Evolutionary conservation across 2,888 invertebrate genomes (phyloP), one percentile per base, ranked within the genome.

Genomic region (Piscicola geometra): DNA sequence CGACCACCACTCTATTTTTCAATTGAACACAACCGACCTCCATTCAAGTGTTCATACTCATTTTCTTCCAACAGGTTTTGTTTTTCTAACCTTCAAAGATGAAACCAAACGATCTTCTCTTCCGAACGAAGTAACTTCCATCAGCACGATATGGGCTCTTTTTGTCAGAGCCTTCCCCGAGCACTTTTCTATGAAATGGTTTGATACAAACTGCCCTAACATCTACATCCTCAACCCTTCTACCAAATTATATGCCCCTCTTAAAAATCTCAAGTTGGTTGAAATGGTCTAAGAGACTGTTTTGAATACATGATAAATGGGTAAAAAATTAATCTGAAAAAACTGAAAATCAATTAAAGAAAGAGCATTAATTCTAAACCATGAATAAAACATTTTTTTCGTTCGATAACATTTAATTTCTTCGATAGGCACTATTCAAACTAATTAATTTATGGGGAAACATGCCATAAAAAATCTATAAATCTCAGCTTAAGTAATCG

Each of bases 221-320:
- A 94, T 98, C 82, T 98, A 98, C 87, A 96, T 98, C 78, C 94
- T 96, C 84, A 97, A 97, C 85, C 92, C 93, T 71, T 91, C 91
- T 78, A 94, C 94, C 84, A 94, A 96, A 84, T 94, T 98, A 91
- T 99, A 97, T 86, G 98, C 97, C 86, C 97, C 98, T 84, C 88
- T 98, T 66, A 97, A 98, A 86, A 97, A 98, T 87, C 90, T 95
- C 70, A 78, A 76, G 80, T 80, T 32, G 35, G 71, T 15, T 68
- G n/a, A n/a, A 50, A 50, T 15, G 15, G 15, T 50, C 52, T 50
- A 50, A 21, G 15, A 50, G 21, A 50, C 21, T 15, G 15, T 18
- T 21, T 66, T 15, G 28, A 25, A 18, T 25, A 66, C 15, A 66
- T 66, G 15, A 66, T 66, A n/a, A n/a, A n/a, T n/a, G n/a, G n/a